These are phyloP conservation scores for Drosophila dunni DNA, from an alignment of 1,140 invertebrate species.

Conservation along the genomic window DNA sequence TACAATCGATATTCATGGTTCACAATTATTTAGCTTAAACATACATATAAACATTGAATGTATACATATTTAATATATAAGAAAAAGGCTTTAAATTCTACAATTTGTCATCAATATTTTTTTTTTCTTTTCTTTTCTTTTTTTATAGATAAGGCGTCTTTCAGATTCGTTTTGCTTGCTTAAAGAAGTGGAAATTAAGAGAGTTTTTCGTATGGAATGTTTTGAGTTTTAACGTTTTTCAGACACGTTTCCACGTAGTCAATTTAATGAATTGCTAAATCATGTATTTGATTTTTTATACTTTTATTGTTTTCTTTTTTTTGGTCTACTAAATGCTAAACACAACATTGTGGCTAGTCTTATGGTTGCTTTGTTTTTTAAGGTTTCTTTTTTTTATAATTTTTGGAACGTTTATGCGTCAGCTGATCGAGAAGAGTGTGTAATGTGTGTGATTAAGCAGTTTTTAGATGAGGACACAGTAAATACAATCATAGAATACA, in stretches of 20 bases:
- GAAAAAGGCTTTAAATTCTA: slow-evolving; percentile 41
- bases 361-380: slow-evolving; percentile 53
- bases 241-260: not conserved
- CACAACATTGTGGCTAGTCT: slow-evolving; percentile 71
- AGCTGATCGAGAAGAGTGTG: slow-evolving; percentile 3
- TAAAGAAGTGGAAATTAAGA: not conserved
- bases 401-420: not conserved
- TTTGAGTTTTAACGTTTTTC: too few species aligned
- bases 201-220: too few species aligned
- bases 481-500: slow-evolving; percentile 12
- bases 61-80: slow-evolving; percentile 14
- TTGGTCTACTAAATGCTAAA: slow-evolving; percentile 56
- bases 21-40: slow-evolving; percentile 35
- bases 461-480: slow-evolving; percentile 17
- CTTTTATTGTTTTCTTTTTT: not conserved
- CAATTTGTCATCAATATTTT: slow-evolving; percentile 4
- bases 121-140: slow-evolving; percentile 13
- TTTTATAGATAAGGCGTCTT: slow-evolving; percentile 53
- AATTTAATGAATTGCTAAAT: not conserved
- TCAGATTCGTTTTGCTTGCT: slow-evolving; percentile 41
- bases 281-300: not conserved
- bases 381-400: not conserved
- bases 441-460: not conserved
- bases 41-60: not conserved
- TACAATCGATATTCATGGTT: slow-evolving; percentile 32